Base-by-base conservation (phyloP, 2,888 invertebrate genomes). In the Andrena praecox region DNA sequence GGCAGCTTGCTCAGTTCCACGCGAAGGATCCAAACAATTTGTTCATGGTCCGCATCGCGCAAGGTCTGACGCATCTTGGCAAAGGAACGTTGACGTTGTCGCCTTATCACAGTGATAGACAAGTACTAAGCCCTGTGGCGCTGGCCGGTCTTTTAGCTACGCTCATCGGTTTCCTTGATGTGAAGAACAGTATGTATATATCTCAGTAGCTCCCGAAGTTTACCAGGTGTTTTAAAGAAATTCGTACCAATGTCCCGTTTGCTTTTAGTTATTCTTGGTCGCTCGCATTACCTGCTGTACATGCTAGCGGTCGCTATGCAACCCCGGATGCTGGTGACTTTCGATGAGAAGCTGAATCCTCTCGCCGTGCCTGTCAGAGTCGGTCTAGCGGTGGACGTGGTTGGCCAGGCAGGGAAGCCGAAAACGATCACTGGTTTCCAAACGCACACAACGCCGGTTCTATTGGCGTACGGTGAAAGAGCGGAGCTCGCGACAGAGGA, bases 401-500 rank as follows among this genome's bases (percentile, higher is more conserved):
- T 99, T 33, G 99, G 99, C 1, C 99, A 99, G 94, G 99, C 99
- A 0, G 99, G 99, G 60, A 99, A 99, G 89, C 99, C 99, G 0
- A 99, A 99, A 95, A 99, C 99, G 0, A 99, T 99, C 87, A 99
- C 99, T 2, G 99, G 99, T 50, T 99, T 99, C 92, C 99, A 99
- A 94, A 99, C 99, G 0, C 99, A 99, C 94, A 99, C 99, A 3
- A 99, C 99, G 3, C 99, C 99, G 0, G 99, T 99, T 7, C 95
- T 99, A 74, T 95, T 99, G 80, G 99, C 99, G 0, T 98, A 98
- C 94, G 99, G 99, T 4, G 99, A 99, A 94, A 95, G 99, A 85
- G 99, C 99, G 0, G 99, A 99, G 94, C 95, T 99, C 70, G 99
- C 99, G 3, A 99, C 99, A 0, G 99, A 99, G 94, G 99, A 99